A percentile compares a stretch with the other conserved stretches of the same genome.
phyloP scores from a whole-genome alignment of 2,113 vertebrate species.

The Phainopepla nitens region DNA sequence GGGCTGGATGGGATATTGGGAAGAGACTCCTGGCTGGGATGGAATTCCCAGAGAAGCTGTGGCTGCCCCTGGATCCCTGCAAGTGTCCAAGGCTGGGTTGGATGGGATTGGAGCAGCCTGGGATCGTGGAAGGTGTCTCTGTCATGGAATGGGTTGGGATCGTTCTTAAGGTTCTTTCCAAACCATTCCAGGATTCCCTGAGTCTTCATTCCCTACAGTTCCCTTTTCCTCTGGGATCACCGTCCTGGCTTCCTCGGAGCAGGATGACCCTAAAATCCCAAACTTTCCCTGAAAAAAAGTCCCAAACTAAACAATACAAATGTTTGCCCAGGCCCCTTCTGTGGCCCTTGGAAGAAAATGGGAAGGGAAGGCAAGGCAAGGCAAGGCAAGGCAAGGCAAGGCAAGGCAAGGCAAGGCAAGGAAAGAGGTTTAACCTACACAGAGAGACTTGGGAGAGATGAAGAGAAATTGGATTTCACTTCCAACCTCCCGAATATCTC shows the following conservation, averaged over 20 bases:
- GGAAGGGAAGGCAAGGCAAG: too few species aligned
- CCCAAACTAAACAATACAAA: not conserved
- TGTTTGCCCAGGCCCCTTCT: not conserved
- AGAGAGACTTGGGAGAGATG: not conserved
- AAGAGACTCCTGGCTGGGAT: not conserved
- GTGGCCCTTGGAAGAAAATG: too few species aligned
- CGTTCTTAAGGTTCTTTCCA: not conserved
- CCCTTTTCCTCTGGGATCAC: not conserved
- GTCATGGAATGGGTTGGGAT: too few species aligned
- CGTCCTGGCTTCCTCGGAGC: not conserved
- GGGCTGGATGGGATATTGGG: not conserved
- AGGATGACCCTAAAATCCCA: not conserved
- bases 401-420: too few species aligned
- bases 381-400: too few species aligned
- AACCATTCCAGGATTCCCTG: not conserved
- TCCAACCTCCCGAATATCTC: not conserved
- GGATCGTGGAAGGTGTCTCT: not conserved
- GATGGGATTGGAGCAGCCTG: not conserved
- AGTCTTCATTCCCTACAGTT: not conserved
- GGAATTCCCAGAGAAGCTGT: not conserved
- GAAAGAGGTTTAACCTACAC: too few species aligned
- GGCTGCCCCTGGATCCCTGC: not conserved
- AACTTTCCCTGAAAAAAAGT: not conserved
- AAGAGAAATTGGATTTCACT: not conserved
- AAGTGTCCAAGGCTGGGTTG: fast-evolving